phyloP scores from a whole-genome alignment of 2,888 invertebrate species.

The Scaptomyza polygonia region DNA sequence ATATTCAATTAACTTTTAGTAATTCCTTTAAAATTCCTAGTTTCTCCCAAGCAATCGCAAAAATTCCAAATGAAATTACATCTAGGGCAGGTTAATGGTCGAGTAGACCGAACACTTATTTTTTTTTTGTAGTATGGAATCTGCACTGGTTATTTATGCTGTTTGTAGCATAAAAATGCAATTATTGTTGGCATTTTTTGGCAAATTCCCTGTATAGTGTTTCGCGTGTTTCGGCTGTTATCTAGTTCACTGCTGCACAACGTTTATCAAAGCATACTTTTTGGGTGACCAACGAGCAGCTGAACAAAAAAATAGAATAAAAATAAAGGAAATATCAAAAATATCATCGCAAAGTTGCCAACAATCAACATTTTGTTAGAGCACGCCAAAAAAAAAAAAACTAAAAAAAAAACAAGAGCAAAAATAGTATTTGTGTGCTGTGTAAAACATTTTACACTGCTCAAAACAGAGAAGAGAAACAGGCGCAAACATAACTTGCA shows the following conservation, averaged over 20 bases:
- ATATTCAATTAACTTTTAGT: not conserved
- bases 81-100: slow-evolving; percentile 12
- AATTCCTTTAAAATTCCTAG: not conserved
- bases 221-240: slow-evolving; percentile 17
- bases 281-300: slow-evolving; percentile 28
- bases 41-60: not conserved
- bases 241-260: slow-evolving; percentile 42
- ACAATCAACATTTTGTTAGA: slow-evolving; percentile 60
- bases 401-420: slow-evolving; percentile 4
- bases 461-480: slow-evolving; percentile 1
- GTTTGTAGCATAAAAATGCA: slow-evolving; percentile 70
- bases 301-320: not conserved
- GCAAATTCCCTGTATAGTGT: slow-evolving; percentile 32
- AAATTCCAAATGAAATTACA: not conserved
- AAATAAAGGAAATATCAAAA: slow-evolving; percentile 37
- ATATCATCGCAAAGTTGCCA: slow-evolving; percentile 58
- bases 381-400: slow-evolving; percentile 16
- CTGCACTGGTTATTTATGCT: slow-evolving; percentile 52
- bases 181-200: slow-evolving; percentile 61
- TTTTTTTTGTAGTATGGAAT: not conserved
- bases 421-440: slow-evolving; percentile 11
- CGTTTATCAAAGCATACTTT: slow-evolving; percentile 54
- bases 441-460: slow-evolving; percentile 26
- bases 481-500: slow-evolving; percentile 20
- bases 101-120: not conserved